Evolutionary conservation across 2,113 vertebrate genomes (phyloP).

Genomic region (Gobiocypris rarus): DNA sequence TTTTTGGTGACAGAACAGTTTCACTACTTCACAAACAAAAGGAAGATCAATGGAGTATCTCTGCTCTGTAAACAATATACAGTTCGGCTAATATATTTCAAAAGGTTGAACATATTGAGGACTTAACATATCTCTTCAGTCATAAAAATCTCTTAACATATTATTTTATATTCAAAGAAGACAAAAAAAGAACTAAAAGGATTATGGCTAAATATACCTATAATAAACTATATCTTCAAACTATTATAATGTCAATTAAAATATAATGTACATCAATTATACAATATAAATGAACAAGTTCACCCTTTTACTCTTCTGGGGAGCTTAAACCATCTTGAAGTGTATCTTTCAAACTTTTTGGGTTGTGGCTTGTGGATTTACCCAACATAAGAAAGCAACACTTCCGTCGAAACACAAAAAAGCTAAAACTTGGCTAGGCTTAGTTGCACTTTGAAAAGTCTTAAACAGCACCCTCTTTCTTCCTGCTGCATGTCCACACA

Average conservation of each 20-base stretch:
- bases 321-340: not conserved
- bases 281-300: constrained; percentile 1
- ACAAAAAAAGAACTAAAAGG: constrained; percentile 14
- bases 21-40: constrained; percentile 35
- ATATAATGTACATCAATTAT: constrained; percentile 33
- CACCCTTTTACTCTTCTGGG: not conserved
- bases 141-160: constrained; percentile 7
- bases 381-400: not conserved
- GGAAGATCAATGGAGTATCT: constrained; percentile 15
- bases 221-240: constrained; percentile 25
- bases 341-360: not conserved
- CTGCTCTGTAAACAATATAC: constrained; percentile 10
- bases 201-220: constrained; percentile 22
- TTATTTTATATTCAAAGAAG: constrained; percentile 19
- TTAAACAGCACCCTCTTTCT: not conserved
- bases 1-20: constrained; percentile 22
- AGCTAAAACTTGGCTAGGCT: constrained; percentile 23
- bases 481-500: constrained; percentile 25
- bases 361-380: constrained; percentile 1
- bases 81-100: constrained; percentile 8
- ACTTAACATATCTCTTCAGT: not conserved
- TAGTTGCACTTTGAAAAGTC: constrained; percentile 23
- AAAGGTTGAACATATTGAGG: not conserved
- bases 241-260: constrained; percentile 32
- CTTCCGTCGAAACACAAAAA: constrained; percentile 2